Evolutionary conservation across 2,113 vertebrate species (phyloP).

Genomic region (Haemorhous mexicanus): DNA sequence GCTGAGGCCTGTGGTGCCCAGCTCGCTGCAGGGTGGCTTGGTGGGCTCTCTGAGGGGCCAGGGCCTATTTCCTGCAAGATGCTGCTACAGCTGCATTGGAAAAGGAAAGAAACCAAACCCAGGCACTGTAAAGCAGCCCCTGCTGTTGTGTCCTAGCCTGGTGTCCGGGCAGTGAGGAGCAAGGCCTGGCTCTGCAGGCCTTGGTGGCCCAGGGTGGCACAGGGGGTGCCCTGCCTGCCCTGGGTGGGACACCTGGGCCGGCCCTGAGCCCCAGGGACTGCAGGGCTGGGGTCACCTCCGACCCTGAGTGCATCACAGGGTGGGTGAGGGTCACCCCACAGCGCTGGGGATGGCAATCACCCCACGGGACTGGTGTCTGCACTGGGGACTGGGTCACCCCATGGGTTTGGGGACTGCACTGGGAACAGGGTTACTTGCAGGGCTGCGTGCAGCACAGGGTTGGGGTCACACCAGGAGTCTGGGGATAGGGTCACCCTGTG

Average conservation of each 20-base stretch:
- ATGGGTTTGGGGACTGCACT: too few relatives aligned
- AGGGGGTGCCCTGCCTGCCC: background rate
- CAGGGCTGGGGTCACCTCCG: background rate
- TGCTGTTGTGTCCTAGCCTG: background rate
- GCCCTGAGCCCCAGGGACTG: too few relatives aligned
- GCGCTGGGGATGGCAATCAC: background rate
- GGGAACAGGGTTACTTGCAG: background rate
- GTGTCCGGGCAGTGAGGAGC: background rate
- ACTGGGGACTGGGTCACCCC: background rate
- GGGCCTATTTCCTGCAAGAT: accelerated
- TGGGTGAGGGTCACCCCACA: too few relatives aligned
- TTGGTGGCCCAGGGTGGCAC: accelerated
- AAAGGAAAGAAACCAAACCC: background rate
- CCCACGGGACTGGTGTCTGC: accelerated
- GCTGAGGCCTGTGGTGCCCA: background rate
- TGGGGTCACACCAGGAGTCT: background rate
- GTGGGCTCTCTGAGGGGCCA: background rate
- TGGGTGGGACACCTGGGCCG: background rate
- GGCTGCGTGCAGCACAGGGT: too few relatives aligned
- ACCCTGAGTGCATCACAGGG: background rate
- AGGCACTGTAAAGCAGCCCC: background rate
- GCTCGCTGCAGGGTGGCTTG: background rate
- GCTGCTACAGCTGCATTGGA: background rate
- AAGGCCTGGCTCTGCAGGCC: background rate
- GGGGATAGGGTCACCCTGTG: too few relatives aligned